Base-by-base conservation (phyloP, 1,140 invertebrate genomes). In the Eurosta solidaginis region DNA sequence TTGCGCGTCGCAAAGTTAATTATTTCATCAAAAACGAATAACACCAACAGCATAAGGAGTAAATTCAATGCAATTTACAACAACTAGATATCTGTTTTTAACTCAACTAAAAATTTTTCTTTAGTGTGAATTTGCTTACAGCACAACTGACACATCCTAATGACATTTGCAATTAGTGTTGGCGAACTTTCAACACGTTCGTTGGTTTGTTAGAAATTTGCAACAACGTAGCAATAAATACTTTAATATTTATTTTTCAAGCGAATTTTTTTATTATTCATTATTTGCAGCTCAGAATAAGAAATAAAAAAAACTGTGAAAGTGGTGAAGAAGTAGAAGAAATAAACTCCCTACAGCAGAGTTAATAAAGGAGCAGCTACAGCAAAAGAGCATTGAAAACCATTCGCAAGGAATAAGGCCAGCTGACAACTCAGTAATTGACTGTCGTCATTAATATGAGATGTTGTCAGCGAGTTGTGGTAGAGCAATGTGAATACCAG, bases 151-250 rank as follows among this genome's bases (percentile, higher is more conserved):
- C 59, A 68, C 59, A 68, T 68, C 33, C 59, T 68, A 68, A 68
- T 68, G 59, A 68, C 59, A 68, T 68, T 68, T 68, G 59, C 59
- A 68, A 68, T 68, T 68, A 68, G 59, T 42, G 59, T 68, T 68
- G 59, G 59, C 59, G 59, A 68, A 68, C 59, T 68, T 68, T 68
- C 59, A 40, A 68, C 59, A 68, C 59, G 59, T 68, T 68, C 59
- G 59, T n/a, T 68, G 59, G 59, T 68, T n/a, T n/a, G n/a, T n/a
- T n/a, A 33, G 40, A 68, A 68, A 68, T 68, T 68, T 68, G 59
- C 59, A 68, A 68, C 59, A 68, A 68, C 36, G 33, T 33, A 68
- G 33, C 59, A 33, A 68, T 68, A 68, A 68, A 68, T 68, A 68
- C 40, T 68, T 68, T 68, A 68, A 68, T 68, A 68, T 14, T 20